Evolutionary conservation across 1,140 invertebrate genomes (phyloP), one percentile per base, ranked within the genome.

Genomic region (Drosophila subobscura): DNA sequence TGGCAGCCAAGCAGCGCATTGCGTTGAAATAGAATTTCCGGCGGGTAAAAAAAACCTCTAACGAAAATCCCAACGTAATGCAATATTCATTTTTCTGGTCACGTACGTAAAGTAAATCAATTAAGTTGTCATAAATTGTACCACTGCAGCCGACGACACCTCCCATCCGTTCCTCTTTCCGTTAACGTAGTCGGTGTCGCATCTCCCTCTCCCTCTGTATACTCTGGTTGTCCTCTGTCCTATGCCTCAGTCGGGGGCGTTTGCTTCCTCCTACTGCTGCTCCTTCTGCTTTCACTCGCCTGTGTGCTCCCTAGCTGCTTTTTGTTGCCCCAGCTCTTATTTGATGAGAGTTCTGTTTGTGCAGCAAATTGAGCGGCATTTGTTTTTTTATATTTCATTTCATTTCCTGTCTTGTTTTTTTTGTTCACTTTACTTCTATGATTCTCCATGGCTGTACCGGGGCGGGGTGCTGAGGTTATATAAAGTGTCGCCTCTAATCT

Each of bases 81-180:
- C 84, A 88, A 88, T 89, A 89, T 88, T 88, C 84, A 88, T 89
- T 88, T 88, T 88, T 88, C 84, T 89, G 84, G 84, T 88, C 84
- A 88, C 84, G 84, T 88, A 88, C 84, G 84, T 77, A 88, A 89
- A 88, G 84, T 89, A 88, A 88, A 88, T 88, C 84, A 88, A 88
- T 88, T 88, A 88, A 88, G 84, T 88, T 88, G 84, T 88, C 84
- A 88, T 88, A 88, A 88, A 88, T 88, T 88, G 83, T 89, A 79
- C 77, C 71, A 77, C 66, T 79, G 72, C 80, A 86, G 80, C 73
- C 68, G 68, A 54, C 80, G 75, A 84, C 67, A 70, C 58, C 52
- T 59, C 60, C 57, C 33, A 12, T 37, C 33, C 33, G 4, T 8
- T 46, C 23, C 27, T 20, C 46, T 7, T n/a, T 25, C 50, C 12